These are phyloP conservation scores for Tricholaema leucomelas DNA, from an alignment of 2,113 vertebrate genomes.

Conservation along the genomic window DNA sequence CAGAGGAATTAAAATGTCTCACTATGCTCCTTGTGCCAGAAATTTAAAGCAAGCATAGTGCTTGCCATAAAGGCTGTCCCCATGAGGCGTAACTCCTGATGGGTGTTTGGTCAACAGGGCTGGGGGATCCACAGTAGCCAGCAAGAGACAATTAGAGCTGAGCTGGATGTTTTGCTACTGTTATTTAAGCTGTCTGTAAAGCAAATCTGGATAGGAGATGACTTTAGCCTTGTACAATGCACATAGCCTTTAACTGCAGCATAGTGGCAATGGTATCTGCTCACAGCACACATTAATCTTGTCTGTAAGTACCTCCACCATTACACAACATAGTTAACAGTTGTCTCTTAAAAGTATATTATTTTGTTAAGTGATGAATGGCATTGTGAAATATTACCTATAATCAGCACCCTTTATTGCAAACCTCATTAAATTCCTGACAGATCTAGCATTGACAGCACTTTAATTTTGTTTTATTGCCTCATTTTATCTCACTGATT, in stretches of 20 bases:
- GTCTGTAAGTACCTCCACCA: neutral
- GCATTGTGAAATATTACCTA: constrained; percentile 29
- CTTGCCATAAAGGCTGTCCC: neutral
- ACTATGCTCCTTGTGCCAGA: neutral
- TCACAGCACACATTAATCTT: neutral
- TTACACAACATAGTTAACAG: neutral
- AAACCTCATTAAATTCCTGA: constrained; percentile 36
- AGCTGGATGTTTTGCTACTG: neutral
- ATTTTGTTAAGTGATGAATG: constrained; percentile 37
- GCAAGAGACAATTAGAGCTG: neutral
- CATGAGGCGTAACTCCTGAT: neutral
- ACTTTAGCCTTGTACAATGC: neutral
- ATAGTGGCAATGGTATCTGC: neutral
- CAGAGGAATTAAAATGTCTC: neutral
- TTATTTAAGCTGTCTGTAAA: neutral
- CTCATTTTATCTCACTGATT: constrained; percentile 30
- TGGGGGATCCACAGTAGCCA: neutral
- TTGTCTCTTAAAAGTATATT: constrained; percentile 8
- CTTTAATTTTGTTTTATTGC: constrained; percentile 64
- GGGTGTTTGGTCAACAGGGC: neutral
- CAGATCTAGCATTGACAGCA: constrained; percentile 40
- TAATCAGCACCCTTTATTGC: constrained; percentile 31
- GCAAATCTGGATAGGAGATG: neutral
- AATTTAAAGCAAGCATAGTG: neutral
- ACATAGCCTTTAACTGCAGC: neutral